Base-by-base conservation (phyloP, 1,140 invertebrate genomes). In the Hylyphantes graminicola region DNA sequence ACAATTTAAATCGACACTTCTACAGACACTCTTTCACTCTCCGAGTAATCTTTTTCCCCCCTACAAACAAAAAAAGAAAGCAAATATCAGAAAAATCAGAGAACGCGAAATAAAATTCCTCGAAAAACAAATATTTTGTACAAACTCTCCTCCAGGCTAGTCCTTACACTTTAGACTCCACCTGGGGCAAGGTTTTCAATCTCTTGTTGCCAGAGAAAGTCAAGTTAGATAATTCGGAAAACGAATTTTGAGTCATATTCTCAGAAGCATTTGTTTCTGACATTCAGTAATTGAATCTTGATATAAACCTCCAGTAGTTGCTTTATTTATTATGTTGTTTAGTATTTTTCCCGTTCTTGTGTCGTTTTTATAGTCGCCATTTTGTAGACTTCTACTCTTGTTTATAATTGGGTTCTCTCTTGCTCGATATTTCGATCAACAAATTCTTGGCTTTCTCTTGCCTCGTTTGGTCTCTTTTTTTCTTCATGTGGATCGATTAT, bases 211-310 rank as follows among this genome's bases (percentile, higher is more conserved):
- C 35, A 48, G 12, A 17, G 51, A 67, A 78, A 67, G 35, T 51
- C 7, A 54, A 63, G n/a, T 53, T 11, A 78, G 61, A 78, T 78
- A 78, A 78, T 78, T 65, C 75, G 21, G 63, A 53, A 50, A 65
- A 65, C 51, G 50, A 54, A 78, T 65, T 78, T 48, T 53, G 15
- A 76, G n/a, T 55, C 76, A 78, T 78, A 67, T 63, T 67, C 61
- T 65, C 63, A n/a, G 55, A 65, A 78, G 76, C 76, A 78, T 78
- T 78, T 78, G 59, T 78, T 78, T 78, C 53, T 78, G 76, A 78
- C 76, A 63, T 78, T 78, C 76, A 78, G 48, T 78, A 78, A 78
- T 78, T 78, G 76, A 78, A 78, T 78, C 63, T 67, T 78, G 76
- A 78, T 78, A 78, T 78, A 78, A 78, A 78, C 76, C 53, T 50